Base-by-base conservation (phyloP, 1,140 invertebrate genomes). In the Agrypnia vestita region DNA sequence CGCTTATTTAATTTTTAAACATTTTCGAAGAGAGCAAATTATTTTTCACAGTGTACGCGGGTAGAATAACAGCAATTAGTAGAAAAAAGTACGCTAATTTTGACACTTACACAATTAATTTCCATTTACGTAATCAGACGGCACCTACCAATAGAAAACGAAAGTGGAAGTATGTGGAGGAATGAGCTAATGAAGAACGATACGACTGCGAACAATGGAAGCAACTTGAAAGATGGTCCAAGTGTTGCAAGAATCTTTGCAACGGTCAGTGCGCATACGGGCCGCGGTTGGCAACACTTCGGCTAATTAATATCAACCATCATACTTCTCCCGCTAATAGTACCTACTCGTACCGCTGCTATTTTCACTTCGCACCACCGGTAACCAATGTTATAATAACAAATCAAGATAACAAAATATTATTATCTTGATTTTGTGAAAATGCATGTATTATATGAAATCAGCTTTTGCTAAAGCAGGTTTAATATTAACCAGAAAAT, bases 211-310 rank as follows among this genome's bases (percentile, higher is more conserved):
- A 82, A 82, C 81, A 82, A 82, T 82, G 76, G 81, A 78, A 74
- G 78, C 59, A 67, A 53, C 56, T 17, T 72, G 17, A 61, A 74
- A 80, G 81, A 82, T 82, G 81, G 75, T 59, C 51, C 75, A 56
- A 71, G 64, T 9, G 81, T 80, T 78, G 78, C 73, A 74, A 78
- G 69, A 80, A 21, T 46, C 17, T 43, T 51, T 47, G 81, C 75
- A 80, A 82, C 81, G 81, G 81, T 82, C 81, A 82, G 76, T 80
- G 81, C 53, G 56, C 78, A 82, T 80, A 71, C 81, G 79, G 81
- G 81, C 56, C 81, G 78, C 67, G 17, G 21, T 82, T 82, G 81
- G 81, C 79, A 80, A 82, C 72, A 67, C 69, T 46, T 46, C 47
- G 13, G 10, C 15, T 44, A 78, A 82, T 78, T 56, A 61, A 13